These are phyloP conservation scores for Tineola bisselliella DNA, from an alignment of 2,888 invertebrate species.

Conservation along the genomic window DNA sequence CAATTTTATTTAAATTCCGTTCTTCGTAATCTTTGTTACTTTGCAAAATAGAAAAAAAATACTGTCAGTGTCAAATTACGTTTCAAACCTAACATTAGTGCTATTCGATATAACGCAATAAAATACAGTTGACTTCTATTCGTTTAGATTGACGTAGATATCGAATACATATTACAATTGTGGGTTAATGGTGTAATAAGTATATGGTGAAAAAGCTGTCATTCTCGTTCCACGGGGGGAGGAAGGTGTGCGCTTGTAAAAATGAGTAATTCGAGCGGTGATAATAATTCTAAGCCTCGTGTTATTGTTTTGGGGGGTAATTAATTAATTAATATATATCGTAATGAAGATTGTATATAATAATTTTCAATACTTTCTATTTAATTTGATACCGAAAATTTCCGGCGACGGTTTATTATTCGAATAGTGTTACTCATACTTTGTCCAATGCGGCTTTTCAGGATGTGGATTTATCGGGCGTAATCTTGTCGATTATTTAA, in stretches of 20 bases:
- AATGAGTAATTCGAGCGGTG: slow-evolving; percentile 33
- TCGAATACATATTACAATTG: not conserved
- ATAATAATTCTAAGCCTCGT: slow-evolving; percentile 58
- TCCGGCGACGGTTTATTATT: slow-evolving; percentile 37
- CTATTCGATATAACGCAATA: not conserved
- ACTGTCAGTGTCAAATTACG: not conserved
- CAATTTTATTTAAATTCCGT: not conserved
- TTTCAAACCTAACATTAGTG: not conserved
- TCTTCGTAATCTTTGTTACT: not conserved
- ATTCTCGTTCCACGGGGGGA: not conserved
- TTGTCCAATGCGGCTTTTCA: slow-evolving; percentile 40
- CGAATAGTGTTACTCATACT: slow-evolving; percentile 46
- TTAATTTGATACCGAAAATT: slow-evolving; percentile 20
- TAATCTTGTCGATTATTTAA: slow-evolving; percentile 83
- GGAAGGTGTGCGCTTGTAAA: not conserved
- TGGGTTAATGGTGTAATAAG: not conserved
- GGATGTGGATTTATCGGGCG: slow-evolving; percentile 95
- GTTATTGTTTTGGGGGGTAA: slow-evolving; percentile 62
- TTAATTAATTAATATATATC: slow-evolving; percentile 11
- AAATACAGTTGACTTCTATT: not conserved
- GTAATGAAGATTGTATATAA: not conserved
- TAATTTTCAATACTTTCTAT: not conserved
- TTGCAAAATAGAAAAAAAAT: not conserved
- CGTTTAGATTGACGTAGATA: not conserved
- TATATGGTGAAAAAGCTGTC: not conserved